phyloP scores from a whole-genome alignment of 1,140 invertebrate genomes.

The Drosophila nigromelanica region DNA sequence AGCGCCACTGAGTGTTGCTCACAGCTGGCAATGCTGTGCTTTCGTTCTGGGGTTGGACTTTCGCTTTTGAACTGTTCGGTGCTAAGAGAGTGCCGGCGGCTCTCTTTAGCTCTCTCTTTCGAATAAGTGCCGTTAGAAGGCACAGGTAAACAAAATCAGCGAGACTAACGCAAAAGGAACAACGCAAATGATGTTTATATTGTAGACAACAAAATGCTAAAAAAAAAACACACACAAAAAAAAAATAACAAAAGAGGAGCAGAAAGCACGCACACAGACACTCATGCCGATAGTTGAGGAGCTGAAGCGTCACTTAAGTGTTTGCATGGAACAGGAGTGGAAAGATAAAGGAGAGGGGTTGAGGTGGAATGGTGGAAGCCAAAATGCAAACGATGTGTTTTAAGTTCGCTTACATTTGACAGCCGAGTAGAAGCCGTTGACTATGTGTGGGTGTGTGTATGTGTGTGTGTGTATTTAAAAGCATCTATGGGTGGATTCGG shows the following conservation, averaged over 20 bases:
- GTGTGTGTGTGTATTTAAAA: constrained; percentile 63
- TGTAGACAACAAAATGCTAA: constrained; percentile 73
- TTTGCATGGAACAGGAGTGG: constrained; percentile 38
- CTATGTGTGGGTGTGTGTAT: constrained; percentile 43
- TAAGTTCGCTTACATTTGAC: constrained; percentile 81
- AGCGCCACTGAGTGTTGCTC: not conserved
- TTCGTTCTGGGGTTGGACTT: constrained; percentile 17
- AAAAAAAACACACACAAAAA: constrained; percentile 35
- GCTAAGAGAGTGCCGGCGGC: constrained; percentile 29
- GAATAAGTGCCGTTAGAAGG: constrained; percentile 45
- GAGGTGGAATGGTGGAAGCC: not conserved
- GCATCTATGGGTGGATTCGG: constrained; percentile 46
- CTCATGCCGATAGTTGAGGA: constrained; percentile 71
- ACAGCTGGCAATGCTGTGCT: constrained; percentile 36
- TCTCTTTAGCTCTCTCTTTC: constrained; percentile 26
- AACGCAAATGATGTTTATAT: constrained; percentile 79
- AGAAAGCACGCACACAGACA: constrained; percentile 53
- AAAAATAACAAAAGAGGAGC: constrained; percentile 49
- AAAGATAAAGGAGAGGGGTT: not conserved
- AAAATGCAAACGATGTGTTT: constrained; percentile 81
- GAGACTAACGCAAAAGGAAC: constrained; percentile 75
- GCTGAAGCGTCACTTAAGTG: constrained; percentile 80
- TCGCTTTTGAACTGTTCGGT: constrained; percentile 35
- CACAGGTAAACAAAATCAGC: constrained; percentile 80
- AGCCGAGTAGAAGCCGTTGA: constrained; percentile 63